phyloP scores from a whole-genome alignment of 2,113 vertebrate genomes.

The Halcyon malimbica region DNA sequence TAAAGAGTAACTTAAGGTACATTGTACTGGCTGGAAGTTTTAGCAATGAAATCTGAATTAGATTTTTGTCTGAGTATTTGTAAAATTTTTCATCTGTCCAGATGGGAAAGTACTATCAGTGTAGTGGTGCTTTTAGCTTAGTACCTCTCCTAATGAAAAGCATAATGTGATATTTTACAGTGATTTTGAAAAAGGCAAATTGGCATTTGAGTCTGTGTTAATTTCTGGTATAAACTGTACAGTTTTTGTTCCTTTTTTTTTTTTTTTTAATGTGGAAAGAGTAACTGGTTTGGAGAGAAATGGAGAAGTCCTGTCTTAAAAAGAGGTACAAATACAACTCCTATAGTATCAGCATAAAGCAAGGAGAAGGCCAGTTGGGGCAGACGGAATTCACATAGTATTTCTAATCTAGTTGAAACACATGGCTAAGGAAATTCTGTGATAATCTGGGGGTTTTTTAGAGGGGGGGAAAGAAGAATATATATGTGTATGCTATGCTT shows the following conservation, averaged over 20 bases:
- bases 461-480: accelerated
- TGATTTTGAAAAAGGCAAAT: neutral
- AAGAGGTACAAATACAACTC: neutral
- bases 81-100: neutral
- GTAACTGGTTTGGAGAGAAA: neutral
- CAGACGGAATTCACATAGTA: neutral
- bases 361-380: neutral
- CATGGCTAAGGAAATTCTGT: neutral
- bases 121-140: neutral
- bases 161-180: neutral
- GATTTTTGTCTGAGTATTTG: neutral
- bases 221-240: neutral
- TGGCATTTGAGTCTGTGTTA: neutral
- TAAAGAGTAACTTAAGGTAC: neutral
- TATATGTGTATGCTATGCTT: neutral
- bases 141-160: neutral
- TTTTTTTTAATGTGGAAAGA: neutral
- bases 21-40: neutral
- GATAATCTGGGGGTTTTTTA: neutral
- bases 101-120: neutral
- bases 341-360: neutral
- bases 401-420: neutral
- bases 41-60: neutral
- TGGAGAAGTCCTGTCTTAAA: neutral
- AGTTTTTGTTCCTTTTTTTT: neutral